Evolutionary conservation across 1,140 invertebrate species (phyloP), one percentile per base, ranked within the genome.

Genomic region (Saxidomus purpurata): DNA sequence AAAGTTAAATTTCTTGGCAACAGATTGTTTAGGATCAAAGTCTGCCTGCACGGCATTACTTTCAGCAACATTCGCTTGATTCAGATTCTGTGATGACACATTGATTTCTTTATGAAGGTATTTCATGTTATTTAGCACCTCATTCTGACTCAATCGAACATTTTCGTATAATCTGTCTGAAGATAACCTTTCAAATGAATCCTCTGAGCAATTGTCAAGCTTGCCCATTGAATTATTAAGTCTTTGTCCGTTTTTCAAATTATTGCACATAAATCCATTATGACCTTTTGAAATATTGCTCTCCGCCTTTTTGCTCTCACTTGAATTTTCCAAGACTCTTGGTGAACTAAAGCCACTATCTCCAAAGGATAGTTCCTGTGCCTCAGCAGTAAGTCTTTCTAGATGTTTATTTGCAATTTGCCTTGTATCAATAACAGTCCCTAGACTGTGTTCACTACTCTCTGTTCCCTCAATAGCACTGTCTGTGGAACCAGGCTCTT

Each of bases 271-370:
- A 38, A 90, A 86, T 43, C 71, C 71, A 81, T 31, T 38, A 36
- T 59, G 47, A 25, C 63, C 34, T 61, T 80, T 81, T 38, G 55
- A n/a, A 40, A 81, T 25, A 76, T 59, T 55, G 38, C 55, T 52
- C 9, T 67, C 83, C 19, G 34, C 49, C 15, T 28, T 71, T 71
- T 85, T 80, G 25, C 59, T 59, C 2, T 90, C 89, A 31, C 31
- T 77, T 8, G 79, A 77, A 40, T 71, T 87, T 71, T 93, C 92
- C 34, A 76, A 79, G 36, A 92, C 89, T n/a, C 93, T 38, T 0
- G 93, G 93, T 34, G 93, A 93, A 85, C 91, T 93, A 83, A 93
- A 93, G 1, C 93, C 93, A 89, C 92, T 93, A 86, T 93, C 93
- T 22, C 87, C 91, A 9, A 93, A 59, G 22, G 89, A 85, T n/a